A percentile compares a stretch with the other conserved stretches of the same genome.
phyloP scores from a whole-genome alignment of 2,888 invertebrate genomes.

The Melitaea athalia region DNA sequence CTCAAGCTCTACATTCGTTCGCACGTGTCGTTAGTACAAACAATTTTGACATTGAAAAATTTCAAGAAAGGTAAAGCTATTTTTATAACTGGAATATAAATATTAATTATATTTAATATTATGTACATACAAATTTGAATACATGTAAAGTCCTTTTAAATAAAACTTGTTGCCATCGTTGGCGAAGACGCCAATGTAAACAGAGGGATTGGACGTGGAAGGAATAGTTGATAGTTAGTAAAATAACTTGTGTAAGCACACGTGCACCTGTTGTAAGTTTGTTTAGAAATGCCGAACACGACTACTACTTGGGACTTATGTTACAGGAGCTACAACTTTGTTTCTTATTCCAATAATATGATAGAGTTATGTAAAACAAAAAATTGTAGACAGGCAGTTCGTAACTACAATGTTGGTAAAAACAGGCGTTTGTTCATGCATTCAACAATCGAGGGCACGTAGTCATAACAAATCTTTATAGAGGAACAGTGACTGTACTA shows the following conservation, averaged over 20 bases:
- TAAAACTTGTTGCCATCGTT: conserved; percentile 20
- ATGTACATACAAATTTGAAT: background rate
- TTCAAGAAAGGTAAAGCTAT: too few relatives aligned
- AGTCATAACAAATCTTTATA: conserved; percentile 40
- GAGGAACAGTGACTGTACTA: conserved; percentile 32
- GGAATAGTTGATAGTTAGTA: conserved; percentile 57
- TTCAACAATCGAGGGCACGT: conserved; percentile 30
- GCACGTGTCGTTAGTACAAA: too few relatives aligned
- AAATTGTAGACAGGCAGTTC: background rate
- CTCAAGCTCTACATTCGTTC: too few relatives aligned
- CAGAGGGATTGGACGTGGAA: conserved; percentile 50
- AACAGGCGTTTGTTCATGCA: conserved; percentile 15
- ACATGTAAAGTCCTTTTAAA: conserved; percentile 13
- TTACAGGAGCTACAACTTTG: conserved; percentile 42
- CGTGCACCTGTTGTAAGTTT: conserved; percentile 77
- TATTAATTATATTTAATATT: too few relatives aligned
- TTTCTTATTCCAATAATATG: conserved; percentile 32
- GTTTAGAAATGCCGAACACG: conserved; percentile 54
- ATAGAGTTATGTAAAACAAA: conserved; percentile 15
- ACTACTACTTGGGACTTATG: conserved; percentile 42
- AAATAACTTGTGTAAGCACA: conserved; percentile 69
- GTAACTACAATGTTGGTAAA: background rate
- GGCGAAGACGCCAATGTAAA: conserved; percentile 36
- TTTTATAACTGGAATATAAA: too few relatives aligned
- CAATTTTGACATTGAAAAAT: too few relatives aligned